Percentiles rank a stretch among this genome's conserved stretches.
phyloP scores from a whole-genome alignment of 2,113 vertebrate genomes.

The Sceloporus tristichus region DNA sequence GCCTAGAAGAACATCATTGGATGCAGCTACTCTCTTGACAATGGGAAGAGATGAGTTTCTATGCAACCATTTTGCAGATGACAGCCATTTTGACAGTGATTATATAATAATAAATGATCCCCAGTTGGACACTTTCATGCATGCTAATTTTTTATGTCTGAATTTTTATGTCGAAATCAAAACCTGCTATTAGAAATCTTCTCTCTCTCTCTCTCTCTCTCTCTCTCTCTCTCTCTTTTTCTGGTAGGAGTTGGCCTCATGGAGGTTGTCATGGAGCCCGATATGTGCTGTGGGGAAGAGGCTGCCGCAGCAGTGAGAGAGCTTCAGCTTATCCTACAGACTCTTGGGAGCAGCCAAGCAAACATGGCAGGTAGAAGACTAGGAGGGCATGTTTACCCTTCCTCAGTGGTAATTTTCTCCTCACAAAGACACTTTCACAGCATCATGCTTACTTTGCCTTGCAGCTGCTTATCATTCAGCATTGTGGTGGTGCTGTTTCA shows the following conservation, averaged over 20 bases:
- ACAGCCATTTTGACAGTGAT: slow-evolving; percentile 42
- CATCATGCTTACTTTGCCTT: slow-evolving; percentile 52
- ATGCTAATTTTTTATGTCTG: slow-evolving; percentile 21
- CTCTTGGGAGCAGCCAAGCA: slow-evolving; percentile 93
- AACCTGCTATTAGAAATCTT: slow-evolving; percentile 50
- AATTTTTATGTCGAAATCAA: slow-evolving; percentile 51
- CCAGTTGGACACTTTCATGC: slow-evolving; percentile 32
- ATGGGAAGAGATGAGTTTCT: slow-evolving; percentile 24
- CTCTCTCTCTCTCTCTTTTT: slow-evolving; percentile 42
- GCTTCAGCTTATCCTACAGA: slow-evolving; percentile 95
- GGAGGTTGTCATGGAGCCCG: slow-evolving; percentile 98
- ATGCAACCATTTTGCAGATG: slow-evolving; percentile 19
- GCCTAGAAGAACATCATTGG: background rate
- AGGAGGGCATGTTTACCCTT: background rate
- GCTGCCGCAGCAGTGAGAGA: slow-evolving; percentile 93
- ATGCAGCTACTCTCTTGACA: slow-evolving; percentile 31
- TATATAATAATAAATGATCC: slow-evolving; percentile 45
- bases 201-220: background rate
- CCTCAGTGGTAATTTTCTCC: background rate
- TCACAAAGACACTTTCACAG: slow-evolving; percentile 37
- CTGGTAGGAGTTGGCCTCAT: slow-evolving; percentile 92
- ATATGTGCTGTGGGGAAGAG: slow-evolving; percentile 95
- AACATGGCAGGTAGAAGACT: slow-evolving; percentile 92
- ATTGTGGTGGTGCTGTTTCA: slow-evolving; percentile 37
- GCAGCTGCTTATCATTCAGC: slow-evolving; percentile 20